phyloP scores from a whole-genome alignment of 2,113 vertebrate genomes.

The Agelaius phoeniceus region DNA sequence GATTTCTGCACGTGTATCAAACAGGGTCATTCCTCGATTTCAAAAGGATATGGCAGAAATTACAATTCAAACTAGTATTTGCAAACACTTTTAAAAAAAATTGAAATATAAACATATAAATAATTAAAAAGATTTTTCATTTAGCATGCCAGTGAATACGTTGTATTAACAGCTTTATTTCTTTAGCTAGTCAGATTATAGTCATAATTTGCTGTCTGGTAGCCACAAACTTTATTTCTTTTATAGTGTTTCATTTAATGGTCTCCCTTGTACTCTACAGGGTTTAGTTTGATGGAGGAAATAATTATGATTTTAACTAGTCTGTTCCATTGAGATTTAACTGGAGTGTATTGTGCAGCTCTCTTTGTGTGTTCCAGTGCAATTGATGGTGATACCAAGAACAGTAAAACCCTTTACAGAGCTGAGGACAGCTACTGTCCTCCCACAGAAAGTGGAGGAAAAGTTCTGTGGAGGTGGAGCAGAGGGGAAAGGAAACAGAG shows the following conservation, averaged over 20 bases:
- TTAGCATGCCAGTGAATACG: neutral
- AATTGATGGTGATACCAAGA: slow-evolving; percentile 4
- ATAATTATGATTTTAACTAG: slow-evolving; percentile 54
- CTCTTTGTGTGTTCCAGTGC: neutral
- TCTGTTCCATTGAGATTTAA: slow-evolving; percentile 19
- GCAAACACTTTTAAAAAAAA: neutral
- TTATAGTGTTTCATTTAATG: slow-evolving; percentile 46
- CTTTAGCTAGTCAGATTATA: slow-evolving; percentile 21
- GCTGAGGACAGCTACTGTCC: slow-evolving; percentile 39
- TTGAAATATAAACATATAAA: neutral
- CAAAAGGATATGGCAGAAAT: neutral
- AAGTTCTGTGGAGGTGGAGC: neutral
- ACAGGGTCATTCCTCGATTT: neutral
- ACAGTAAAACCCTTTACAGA: slow-evolving; percentile 22
- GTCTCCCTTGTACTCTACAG: slow-evolving; percentile 43
- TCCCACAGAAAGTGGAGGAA: neutral
- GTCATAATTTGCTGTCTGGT: slow-evolving; percentile 44
- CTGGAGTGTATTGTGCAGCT: neutral
- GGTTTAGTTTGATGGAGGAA: slow-evolving; percentile 55
- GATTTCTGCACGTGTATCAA: neutral
- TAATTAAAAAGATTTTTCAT: neutral
- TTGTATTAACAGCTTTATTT: slow-evolving; percentile 21
- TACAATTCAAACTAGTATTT: neutral
- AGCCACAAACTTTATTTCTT: slow-evolving; percentile 42
- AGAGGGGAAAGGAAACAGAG: neutral